Evolutionary conservation across 2,113 vertebrate genomes (phyloP).

Genomic region (Setophaga petechia): DNA sequence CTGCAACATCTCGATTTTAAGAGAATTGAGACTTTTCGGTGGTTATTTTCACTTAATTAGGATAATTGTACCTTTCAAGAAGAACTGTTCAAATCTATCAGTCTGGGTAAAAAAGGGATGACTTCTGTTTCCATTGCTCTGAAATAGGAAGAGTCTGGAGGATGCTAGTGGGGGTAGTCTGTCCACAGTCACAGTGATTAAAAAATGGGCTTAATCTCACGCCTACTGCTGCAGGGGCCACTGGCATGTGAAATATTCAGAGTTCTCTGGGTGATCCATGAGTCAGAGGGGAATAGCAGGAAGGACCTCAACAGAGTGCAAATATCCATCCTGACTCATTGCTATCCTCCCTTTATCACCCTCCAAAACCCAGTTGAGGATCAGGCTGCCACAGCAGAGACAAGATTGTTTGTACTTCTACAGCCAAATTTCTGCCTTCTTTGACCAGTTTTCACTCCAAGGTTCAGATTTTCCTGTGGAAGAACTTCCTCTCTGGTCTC

Average conservation of each 20-base stretch:
- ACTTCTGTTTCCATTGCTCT: background rate
- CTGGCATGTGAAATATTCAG: background rate
- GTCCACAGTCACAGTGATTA: background rate
- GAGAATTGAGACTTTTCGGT: background rate
- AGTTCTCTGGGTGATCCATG: background rate
- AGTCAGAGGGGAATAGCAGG: background rate
- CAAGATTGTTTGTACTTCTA: background rate
- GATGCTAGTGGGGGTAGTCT: background rate
- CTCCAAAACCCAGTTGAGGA: background rate
- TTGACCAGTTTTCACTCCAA: background rate
- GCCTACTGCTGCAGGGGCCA: background rate
- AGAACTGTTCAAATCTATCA: background rate
- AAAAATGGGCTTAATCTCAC: background rate
- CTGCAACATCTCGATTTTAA: constrained; percentile 49
- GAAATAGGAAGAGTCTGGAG: constrained; percentile 22
- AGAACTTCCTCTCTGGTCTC: background rate
- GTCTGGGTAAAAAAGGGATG: background rate
- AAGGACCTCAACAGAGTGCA: background rate
- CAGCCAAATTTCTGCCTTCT: background rate
- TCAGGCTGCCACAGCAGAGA: background rate
- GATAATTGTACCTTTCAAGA: constrained; percentile 11
- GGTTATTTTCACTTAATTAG: constrained; percentile 59
- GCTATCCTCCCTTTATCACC: background rate
- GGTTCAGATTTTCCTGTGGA: background rate
- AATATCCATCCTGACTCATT: background rate